Percentiles rank a stretch among this genome's conserved stretches.
These are phyloP conservation scores for Sceliomorpha sp. DNA, from an alignment of 2,888 invertebrate species.

Conservation along the genomic window DNA sequence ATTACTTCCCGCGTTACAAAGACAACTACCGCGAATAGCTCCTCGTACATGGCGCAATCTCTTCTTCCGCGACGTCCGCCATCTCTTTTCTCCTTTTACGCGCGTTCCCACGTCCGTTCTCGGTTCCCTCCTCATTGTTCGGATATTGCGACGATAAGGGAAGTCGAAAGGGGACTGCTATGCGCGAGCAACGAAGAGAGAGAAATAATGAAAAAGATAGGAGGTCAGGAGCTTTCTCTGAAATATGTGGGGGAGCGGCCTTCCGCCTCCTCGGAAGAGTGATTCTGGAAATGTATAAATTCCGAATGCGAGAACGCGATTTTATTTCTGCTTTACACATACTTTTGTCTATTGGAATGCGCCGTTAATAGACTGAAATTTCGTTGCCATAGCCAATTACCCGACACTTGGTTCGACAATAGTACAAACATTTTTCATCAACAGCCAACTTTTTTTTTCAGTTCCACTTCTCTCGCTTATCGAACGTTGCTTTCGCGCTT, in stretches of 20 bases:
- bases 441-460: no score
- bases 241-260: constrained; percentile 19
- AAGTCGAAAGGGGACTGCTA: not conserved
- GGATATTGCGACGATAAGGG: constrained; percentile 33
- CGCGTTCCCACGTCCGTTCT: constrained; percentile 14
- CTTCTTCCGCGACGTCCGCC: constrained; percentile 42
- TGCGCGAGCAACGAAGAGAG: not conserved
- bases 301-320: not conserved
- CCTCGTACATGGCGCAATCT: constrained; percentile 23
- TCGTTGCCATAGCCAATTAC: no score
- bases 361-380: no score
- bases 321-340: no score
- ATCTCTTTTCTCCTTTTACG: constrained; percentile 26
- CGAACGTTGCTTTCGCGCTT: no score
- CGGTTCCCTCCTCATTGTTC: constrained; percentile 36
- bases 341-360: no score
- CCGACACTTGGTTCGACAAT: no score
- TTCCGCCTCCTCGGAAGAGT: constrained; percentile 2
- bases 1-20: constrained; percentile 65
- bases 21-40: constrained; percentile 46
- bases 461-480: no score
- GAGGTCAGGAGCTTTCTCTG: constrained; percentile 29
- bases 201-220: constrained; percentile 44
- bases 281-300: constrained; percentile 7
- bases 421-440: no score